Evolutionary conservation across 2,797 vertebrate genomes (phyloP), one percentile per base, ranked within the genome.

Genomic region (Myripristis murdjan): DNA sequence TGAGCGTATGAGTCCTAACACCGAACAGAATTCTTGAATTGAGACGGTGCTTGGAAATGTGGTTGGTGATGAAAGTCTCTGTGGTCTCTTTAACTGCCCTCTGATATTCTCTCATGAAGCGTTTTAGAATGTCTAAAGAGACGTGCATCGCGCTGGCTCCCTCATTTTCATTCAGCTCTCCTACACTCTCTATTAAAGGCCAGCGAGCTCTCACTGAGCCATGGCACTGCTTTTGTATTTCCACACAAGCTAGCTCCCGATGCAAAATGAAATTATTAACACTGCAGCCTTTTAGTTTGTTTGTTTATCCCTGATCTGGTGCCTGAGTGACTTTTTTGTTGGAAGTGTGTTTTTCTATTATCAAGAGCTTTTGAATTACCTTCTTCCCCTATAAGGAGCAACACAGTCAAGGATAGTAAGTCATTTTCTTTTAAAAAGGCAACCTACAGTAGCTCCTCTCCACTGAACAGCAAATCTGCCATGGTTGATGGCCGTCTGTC

Each of bases 41-140:
- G 26, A 28, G 26, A 4, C 51, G 23, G 15, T 63, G 80, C 33
- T 73, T 55, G 47, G 43, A 64, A 43, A 15, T 39, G 16, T 59
- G 70, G 66, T 66, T 70, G 75, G 67, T 56, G 64, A 18, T 28
- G 24, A 58, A 63, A 74, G 71, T 24, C 52, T 51, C 65, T 37
- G 71, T 55, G 51, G 67, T 78, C 73, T 85, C 77, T 84, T 84
- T 75, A 66, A 64, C 65, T 82, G 69, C 55, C 2, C 46, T 4
- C 43, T 54, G 55, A 66, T 66, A 70, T 70, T 73, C 75, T 44
- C 67, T 73, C 63, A 35, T 48, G 33, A 35, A 8, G 33, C 26
- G 2, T 28, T 28, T 28, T 28, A 28, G 35, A 31, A 35, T 31
- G 54, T 66, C 60, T 63, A n/a, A 2, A 60, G 69, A 62, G 74